A percentile compares a stretch with the other conserved stretches of the same genome.
Conservation (phyloP, 2,113 vertebrate species). For the Charina bottae region DNA sequence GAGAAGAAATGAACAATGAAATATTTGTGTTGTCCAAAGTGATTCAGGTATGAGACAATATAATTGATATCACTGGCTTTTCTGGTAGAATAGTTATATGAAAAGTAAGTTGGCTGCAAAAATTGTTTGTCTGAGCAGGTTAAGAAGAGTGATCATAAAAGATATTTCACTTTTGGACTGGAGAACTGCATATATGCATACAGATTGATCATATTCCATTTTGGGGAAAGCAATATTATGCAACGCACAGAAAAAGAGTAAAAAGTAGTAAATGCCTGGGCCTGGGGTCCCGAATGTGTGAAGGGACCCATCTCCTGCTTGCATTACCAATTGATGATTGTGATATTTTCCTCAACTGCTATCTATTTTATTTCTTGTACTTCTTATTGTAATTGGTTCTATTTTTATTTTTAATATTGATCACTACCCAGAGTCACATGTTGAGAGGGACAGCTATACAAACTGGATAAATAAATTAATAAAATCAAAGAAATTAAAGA, state of each 20-base stretch:
- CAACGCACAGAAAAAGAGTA: background rate
- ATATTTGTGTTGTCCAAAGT: background rate
- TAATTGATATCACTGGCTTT: background rate
- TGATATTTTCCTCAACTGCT: too few species aligned
- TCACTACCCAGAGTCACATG: too few species aligned
- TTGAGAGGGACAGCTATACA: too few species aligned
- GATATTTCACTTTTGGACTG: background rate
- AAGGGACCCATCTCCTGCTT: background rate
- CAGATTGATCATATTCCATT: background rate
- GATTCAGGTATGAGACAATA: background rate
- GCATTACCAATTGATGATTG: too few species aligned
- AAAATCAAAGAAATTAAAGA: too few species aligned
- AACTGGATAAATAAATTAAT: too few species aligned
- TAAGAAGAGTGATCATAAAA: background rate
- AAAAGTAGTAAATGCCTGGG: background rate
- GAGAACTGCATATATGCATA: background rate
- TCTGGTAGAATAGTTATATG: background rate
- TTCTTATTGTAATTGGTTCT: too few species aligned
- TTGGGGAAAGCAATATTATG: background rate
- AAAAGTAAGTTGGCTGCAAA: background rate
- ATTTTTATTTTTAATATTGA: too few species aligned
- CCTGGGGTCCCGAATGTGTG: background rate
- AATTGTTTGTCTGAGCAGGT: background rate
- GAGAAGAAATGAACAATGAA: background rate
- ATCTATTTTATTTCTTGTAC: too few species aligned